These are phyloP conservation scores for Calameuta filiformis DNA, from an alignment of 2,888 invertebrate species.

Conservation along the genomic window DNA sequence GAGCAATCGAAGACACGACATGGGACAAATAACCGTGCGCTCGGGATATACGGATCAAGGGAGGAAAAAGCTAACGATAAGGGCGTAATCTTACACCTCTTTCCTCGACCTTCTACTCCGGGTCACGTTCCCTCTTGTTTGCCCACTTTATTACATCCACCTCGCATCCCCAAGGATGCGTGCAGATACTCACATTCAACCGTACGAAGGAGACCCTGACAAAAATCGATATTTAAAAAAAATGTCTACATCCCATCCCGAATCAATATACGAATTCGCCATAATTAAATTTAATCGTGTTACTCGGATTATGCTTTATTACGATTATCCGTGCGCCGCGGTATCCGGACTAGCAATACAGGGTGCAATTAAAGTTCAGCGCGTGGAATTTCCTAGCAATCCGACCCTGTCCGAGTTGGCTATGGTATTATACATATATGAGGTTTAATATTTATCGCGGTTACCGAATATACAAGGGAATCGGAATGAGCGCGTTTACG, in stretches of 20 bases:
- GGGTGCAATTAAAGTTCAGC: neutral
- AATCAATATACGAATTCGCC: neutral
- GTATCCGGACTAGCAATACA: neutral
- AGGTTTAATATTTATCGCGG: conserved; percentile 58
- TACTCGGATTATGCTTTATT: neutral
- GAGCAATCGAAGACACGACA: conserved; percentile 48
- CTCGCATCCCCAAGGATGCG: neutral
- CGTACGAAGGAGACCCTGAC: neutral
- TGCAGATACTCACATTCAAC: neutral
- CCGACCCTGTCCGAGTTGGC: neutral
- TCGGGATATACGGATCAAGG: conserved; percentile 2
- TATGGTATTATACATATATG: neutral
- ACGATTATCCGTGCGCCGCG: neutral
- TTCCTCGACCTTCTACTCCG: conserved; percentile 30
- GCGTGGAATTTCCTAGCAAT: neutral
- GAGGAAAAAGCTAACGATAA: conserved; percentile 45
- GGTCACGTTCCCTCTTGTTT: conserved; percentile 55
- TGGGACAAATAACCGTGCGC: conserved; percentile 50
- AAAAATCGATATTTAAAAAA: neutral
- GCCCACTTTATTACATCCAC: conserved; percentile 51
- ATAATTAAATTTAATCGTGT: neutral
- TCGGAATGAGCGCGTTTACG: conserved; percentile 51
- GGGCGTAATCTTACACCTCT: conserved; percentile 60
- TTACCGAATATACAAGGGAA: conserved; percentile 47
- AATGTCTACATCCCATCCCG: neutral